Conservation (phyloP, 2,888 invertebrate species). For the Drosophila mimica region DNA sequence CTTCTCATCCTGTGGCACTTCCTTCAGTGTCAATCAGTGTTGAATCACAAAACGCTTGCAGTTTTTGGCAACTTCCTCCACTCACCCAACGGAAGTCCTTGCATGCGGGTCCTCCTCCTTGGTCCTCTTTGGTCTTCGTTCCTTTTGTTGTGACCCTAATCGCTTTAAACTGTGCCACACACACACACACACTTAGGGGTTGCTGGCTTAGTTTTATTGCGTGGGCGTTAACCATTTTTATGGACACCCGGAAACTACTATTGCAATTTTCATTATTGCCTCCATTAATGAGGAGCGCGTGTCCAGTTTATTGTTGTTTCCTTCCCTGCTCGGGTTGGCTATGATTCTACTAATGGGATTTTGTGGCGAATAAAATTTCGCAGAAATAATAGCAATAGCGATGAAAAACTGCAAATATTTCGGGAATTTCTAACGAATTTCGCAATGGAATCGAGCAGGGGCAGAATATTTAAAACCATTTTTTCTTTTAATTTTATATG, state of each 20-base stretch:
- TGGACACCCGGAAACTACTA: constrained; percentile 61
- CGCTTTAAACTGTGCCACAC: constrained; percentile 73
- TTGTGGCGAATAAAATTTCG: background rate
- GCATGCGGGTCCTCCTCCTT: constrained; percentile 64
- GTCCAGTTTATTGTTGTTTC: constrained; percentile 47
- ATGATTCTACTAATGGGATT: constrained; percentile 6
- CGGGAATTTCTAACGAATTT: background rate
- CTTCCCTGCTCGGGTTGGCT: background rate
- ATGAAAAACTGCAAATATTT: background rate
- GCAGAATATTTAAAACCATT: background rate
- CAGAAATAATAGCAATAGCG: constrained; percentile 2
- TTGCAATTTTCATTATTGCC: constrained; percentile 62
- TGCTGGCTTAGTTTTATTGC: constrained; percentile 59
- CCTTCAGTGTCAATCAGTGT: constrained; percentile 70
- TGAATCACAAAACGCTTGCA: constrained; percentile 67
- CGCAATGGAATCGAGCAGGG: background rate
- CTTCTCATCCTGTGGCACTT: background rate
- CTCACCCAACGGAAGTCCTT: constrained; percentile 65
- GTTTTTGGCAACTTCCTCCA: constrained; percentile 75
- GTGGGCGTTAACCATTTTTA: constrained; percentile 73
- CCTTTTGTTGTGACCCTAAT: constrained; percentile 72
- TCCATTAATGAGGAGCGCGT: constrained; percentile 60
- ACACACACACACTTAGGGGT: constrained; percentile 52
- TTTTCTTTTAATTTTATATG: background rate
- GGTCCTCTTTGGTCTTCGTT: constrained; percentile 3